These are phyloP conservation scores for Apogon talboti DNA, from an alignment of 2,797 vertebrate species.

Conservation along the genomic window DNA sequence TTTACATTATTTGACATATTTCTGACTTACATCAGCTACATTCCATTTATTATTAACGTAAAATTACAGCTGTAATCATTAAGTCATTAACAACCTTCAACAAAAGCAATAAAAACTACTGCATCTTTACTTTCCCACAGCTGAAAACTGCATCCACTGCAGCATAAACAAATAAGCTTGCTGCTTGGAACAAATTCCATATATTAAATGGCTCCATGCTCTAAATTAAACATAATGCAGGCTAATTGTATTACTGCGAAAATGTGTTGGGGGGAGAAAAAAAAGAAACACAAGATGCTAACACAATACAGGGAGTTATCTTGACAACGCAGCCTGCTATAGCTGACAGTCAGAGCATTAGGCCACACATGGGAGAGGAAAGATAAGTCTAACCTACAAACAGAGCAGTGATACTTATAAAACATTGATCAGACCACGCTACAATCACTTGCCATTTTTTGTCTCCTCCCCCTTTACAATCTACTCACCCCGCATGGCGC, in stretches of 20 bases:
- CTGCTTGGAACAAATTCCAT: conserved; percentile 17
- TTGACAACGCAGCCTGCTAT: conserved; percentile 52
- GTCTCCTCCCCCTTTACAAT: conserved; percentile 15
- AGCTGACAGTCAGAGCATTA: conserved; percentile 59
- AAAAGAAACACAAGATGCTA: conserved; percentile 3
- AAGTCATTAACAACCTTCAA: not conserved
- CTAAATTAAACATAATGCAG: conserved; percentile 37
- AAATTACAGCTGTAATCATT: too few relatives aligned
- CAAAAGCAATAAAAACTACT: conserved; percentile 5
- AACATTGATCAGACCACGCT: conserved; percentile 70
- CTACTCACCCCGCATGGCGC: conserved; percentile 28
- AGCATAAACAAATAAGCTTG: conserved; percentile 38
- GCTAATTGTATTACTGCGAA: conserved; percentile 32
- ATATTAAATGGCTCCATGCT: conserved; percentile 32
- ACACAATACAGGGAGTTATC: conserved; percentile 63
- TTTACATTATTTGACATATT: not conserved
- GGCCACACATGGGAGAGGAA: conserved; percentile 48
- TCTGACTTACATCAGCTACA: not conserved
- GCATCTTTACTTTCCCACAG: conserved; percentile 9
- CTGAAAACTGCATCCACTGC: conserved; percentile 30
- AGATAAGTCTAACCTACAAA: conserved; percentile 72
- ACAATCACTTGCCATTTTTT: conserved; percentile 34
- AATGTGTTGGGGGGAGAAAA: conserved; percentile 23
- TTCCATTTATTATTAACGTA: not conserved
- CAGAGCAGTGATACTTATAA: conserved; percentile 60